Conservation (phyloP, 2,888 invertebrate genomes). For the Oegoconia quadripuncta region DNA sequence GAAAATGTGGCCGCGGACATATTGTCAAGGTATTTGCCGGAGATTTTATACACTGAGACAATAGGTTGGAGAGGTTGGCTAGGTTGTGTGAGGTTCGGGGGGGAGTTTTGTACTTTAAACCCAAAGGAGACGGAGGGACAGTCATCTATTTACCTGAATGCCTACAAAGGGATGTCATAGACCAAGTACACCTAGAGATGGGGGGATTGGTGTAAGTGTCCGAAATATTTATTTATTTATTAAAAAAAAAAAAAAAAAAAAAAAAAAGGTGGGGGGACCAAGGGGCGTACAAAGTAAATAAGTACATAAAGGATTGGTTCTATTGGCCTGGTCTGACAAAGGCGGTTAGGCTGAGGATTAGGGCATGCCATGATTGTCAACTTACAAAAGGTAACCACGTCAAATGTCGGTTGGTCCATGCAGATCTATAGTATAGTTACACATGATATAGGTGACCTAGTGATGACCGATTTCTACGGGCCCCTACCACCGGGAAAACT, state of each 20-base stretch:
- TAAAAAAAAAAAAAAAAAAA: too few species aligned
- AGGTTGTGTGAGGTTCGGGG: too few species aligned
- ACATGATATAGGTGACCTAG: slow-evolving; percentile 18
- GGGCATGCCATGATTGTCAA: slow-evolving; percentile 22
- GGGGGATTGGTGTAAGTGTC: too few species aligned
- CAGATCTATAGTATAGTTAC: slow-evolving; percentile 15
- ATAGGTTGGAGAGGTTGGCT: too few species aligned
- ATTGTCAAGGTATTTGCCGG: neutral
- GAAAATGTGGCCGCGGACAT: neutral
- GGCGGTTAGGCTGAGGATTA: slow-evolving; percentile 12
- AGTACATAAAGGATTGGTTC: slow-evolving; percentile 20
- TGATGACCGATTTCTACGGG: slow-evolving; percentile 22
- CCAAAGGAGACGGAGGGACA: too few species aligned
- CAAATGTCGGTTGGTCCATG: slow-evolving; percentile 17
- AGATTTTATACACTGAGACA: too few species aligned
- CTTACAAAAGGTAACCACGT: slow-evolving; percentile 13
- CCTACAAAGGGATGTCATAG: too few species aligned
- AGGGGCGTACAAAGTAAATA: slow-evolving; percentile 20
- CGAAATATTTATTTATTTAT: too few species aligned
- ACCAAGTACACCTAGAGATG: too few species aligned
- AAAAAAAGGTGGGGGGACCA: too few species aligned
- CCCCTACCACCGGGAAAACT: slow-evolving; percentile 16
- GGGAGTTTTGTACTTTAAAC: too few species aligned
- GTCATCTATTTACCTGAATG: too few species aligned
- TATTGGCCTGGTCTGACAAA: slow-evolving; percentile 18